Evolutionary conservation across 2,888 invertebrate species (phyloP), one percentile per base, ranked within the genome.

Genomic region (Odontomyia ornata): DNA sequence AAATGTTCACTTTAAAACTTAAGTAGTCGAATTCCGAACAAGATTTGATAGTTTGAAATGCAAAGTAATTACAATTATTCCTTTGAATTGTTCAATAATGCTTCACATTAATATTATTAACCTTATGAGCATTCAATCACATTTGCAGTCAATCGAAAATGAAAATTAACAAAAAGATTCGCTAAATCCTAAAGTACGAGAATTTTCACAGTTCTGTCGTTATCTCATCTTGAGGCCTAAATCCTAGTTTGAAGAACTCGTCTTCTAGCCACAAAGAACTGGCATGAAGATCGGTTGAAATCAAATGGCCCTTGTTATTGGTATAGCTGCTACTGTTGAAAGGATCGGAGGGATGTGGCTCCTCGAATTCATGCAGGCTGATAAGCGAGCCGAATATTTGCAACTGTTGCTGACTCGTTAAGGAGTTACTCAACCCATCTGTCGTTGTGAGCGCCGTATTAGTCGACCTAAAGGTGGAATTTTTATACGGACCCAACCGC

Each of bases 161-260:
- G 36, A 36, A 36, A n/a, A 36, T 36, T 36, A 9, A 36, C 36
- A 5, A 36, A 36, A 36, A 36, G 36, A 36, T 36, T 5, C 36
- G 36, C 36, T 36, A 36, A 36, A 36, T 5, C 36, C 36, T 5
- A 36, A 9, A 36, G 36, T 9, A 3, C 9, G 9, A 36, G 36
- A 9, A 52, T 21, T 56, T 57, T 87, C 88, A 95, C 86, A 94
- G 90, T 89, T 95, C 95, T 83, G 95, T 95, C 83, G 95, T 95
- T 82, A 95, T 93, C 88, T 95, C 95, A 87, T 95, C 95, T 87
- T 95, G 95, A 69, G 95, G 95, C 83, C 95, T 89, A 86, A 94
- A 93, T 77, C 94, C 94, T 85, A 95, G 90, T 84, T 93, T 93
- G 82, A 93, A 92, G 84, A 94, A 93, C 86, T 95, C 95, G 83